A percentile compares a stretch with the other conserved stretches of the same genome.
Conservation (phyloP, 2,113 vertebrate genomes). For the Alligator mississippiensis region DNA sequence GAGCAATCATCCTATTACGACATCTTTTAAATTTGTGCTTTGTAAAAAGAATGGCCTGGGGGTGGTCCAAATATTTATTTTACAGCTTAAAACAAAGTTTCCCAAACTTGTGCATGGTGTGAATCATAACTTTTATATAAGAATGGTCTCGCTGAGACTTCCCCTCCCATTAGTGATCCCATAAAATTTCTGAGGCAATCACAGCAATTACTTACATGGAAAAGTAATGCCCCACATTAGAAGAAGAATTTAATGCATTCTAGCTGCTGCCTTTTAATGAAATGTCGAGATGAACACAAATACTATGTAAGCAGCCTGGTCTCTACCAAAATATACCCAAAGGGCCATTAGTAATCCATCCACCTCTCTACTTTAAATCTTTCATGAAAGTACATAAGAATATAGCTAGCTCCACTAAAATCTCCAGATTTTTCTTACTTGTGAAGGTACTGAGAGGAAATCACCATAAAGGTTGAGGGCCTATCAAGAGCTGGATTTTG, state of each 20-base stretch:
- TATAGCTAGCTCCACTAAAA: background rate
- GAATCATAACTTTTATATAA: conserved; percentile 43
- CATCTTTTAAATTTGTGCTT: background rate
- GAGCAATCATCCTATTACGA: background rate
- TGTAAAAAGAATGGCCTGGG: conserved; percentile 22
- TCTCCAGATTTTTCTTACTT: background rate
- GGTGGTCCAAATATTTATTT: conserved; percentile 16
- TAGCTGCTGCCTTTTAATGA: background rate
- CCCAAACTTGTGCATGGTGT: background rate
- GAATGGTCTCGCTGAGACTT: conserved; percentile 17
- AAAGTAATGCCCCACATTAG: background rate
- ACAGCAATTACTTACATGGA: conserved; percentile 2
- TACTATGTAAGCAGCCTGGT: background rate
- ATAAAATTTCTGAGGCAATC: conserved; percentile 36
- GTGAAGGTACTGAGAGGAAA: too few species aligned
- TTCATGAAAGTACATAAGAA: background rate
- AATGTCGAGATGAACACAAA: background rate
- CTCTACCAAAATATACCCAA: accelerated
- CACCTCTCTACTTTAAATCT: background rate
- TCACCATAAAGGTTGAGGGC: background rate
- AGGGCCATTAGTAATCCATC: background rate
- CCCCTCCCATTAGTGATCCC: conserved; percentile 41
- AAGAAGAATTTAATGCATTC: conserved; percentile 1
- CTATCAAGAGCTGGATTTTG: background rate
- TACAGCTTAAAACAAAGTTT: conserved; percentile 2